Evolutionary conservation across 1,140 invertebrate genomes (phyloP).

Genomic region (Onthophagus taurus): DNA sequence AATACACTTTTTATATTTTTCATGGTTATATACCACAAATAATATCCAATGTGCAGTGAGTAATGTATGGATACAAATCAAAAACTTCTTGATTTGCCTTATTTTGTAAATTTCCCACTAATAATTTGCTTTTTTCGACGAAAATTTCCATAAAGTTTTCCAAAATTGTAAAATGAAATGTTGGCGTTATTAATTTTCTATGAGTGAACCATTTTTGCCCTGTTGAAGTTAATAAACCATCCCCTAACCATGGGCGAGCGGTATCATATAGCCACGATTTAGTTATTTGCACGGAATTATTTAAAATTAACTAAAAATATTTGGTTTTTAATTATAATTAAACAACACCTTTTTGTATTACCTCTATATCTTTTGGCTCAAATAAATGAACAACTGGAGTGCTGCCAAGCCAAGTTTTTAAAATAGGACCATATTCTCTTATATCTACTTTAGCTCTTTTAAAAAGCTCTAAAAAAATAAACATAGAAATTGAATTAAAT

Average conservation of each 20-base stretch:
- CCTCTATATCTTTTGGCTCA: slow-evolving; percentile 29
- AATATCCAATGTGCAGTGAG: slow-evolving; percentile 66
- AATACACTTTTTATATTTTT: neutral
- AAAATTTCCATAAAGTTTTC: slow-evolving; percentile 78
- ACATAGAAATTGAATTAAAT: too few species aligned
- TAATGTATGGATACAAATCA: slow-evolving; percentile 66
- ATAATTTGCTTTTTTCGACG: slow-evolving; percentile 59
- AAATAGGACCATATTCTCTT: too few species aligned
- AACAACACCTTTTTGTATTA: slow-evolving; percentile 6
- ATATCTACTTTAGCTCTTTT: too few species aligned
- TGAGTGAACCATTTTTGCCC: slow-evolving; percentile 44
- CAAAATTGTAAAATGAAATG: slow-evolving; percentile 84
- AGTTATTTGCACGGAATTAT: slow-evolving; percentile 44
- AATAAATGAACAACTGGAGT: slow-evolving; percentile 23
- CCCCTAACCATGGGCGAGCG: slow-evolving; percentile 44
- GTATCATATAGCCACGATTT: slow-evolving; percentile 48
- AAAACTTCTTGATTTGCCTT: slow-evolving; percentile 51
- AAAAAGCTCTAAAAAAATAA: too few species aligned
- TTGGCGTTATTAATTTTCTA: slow-evolving; percentile 78
- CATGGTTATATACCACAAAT: slow-evolving; percentile 56
- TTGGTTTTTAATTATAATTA: neutral
- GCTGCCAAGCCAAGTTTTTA: slow-evolving; percentile 25
- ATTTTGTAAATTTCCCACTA: slow-evolving; percentile 55
- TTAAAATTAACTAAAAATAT: slow-evolving; percentile 38
- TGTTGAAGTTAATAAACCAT: slow-evolving; percentile 43